A percentile compares a stretch with the other conserved stretches of the same genome.
Evolutionary conservation across 1,140 invertebrate genomes (phyloP).

Genomic region (Drosophila nebulosa): DNA sequence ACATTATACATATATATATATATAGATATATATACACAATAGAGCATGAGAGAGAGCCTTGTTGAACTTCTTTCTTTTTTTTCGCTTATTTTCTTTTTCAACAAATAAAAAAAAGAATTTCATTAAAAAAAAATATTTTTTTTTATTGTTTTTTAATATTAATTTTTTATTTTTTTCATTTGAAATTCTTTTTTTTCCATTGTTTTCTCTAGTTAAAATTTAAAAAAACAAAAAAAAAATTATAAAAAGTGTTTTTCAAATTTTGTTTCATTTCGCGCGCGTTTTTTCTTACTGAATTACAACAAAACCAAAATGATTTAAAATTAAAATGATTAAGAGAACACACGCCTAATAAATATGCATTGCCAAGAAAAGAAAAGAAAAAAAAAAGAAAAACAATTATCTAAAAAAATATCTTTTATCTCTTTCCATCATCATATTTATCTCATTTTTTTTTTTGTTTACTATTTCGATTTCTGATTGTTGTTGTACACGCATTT

Average conservation of each 20-base stretch:
- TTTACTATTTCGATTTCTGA: neutral
- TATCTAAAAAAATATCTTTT: neutral
- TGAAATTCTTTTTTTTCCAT: constrained; percentile 8
- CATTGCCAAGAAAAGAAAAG: too few relatives aligned
- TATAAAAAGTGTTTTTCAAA: constrained; percentile 45
- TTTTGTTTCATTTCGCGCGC: constrained; percentile 31
- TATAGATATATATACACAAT: too few relatives aligned
- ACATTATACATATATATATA: constrained; percentile 74
- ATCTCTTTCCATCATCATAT: neutral
- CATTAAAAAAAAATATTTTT: constrained; percentile 39
- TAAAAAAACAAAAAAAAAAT: neutral
- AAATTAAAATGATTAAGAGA: too few relatives aligned
- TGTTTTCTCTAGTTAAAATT: constrained; percentile 14
- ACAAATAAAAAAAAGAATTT: neutral
- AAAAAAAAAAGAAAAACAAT: neutral
- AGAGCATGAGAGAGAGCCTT: constrained; percentile 51
- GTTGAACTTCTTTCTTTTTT: constrained; percentile 27
- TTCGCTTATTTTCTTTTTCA: neutral
- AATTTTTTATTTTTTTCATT: constrained; percentile 22
- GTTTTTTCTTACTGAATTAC: neutral
- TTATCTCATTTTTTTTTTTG: neutral
- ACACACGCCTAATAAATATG: too few relatives aligned
- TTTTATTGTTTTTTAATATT: too few relatives aligned
- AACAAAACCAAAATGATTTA: too few relatives aligned
- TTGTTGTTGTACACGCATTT: neutral